Evolutionary conservation across 1,140 invertebrate genomes (phyloP).

Genomic region (Pissodes strobi): DNA sequence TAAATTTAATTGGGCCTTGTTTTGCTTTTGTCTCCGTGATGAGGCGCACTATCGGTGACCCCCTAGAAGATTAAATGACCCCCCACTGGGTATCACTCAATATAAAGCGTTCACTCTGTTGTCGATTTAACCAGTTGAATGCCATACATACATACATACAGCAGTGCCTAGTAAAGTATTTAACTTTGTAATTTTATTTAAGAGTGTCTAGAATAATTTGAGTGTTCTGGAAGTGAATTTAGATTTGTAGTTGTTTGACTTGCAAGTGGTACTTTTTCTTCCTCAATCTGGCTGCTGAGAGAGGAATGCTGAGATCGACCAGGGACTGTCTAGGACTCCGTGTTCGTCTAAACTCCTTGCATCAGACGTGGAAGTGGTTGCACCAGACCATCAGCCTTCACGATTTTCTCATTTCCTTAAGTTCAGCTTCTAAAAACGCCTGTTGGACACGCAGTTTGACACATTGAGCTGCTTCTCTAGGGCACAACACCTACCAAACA

Average conservation of each 20-base stretch:
- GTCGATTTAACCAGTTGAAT: conserved; percentile 12
- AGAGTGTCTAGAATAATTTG: neutral
- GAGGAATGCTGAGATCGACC: conserved; percentile 80
- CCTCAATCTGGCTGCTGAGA: conserved; percentile 55
- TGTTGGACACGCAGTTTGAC: conserved; percentile 30
- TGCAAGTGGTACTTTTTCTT: conserved; percentile 28
- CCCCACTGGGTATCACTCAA: conserved; percentile 22
- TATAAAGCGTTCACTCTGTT: conserved; percentile 25
- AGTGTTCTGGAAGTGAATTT: neutral
- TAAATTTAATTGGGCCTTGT: conserved; percentile 27
- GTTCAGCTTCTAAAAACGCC: conserved; percentile 70
- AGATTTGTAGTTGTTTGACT: neutral
- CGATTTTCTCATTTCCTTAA: conserved; percentile 80
- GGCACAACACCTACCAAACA: conserved; percentile 30
- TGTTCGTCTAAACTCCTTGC: conserved; percentile 79
- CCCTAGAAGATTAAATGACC: conserved; percentile 31
- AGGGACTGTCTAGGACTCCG: conserved; percentile 85
- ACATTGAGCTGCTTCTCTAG: conserved; percentile 28
- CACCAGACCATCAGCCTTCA: conserved; percentile 85
- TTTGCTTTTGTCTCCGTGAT: conserved; percentile 27
- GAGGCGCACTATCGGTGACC: conserved; percentile 31
- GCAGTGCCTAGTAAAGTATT: neutral
- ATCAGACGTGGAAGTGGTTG: conserved; percentile 91
- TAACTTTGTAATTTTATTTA: neutral
- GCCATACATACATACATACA: neutral